Evolutionary conservation across 2,797 vertebrate species (phyloP).

Genomic region (Anomalospiza imberbis): DNA sequence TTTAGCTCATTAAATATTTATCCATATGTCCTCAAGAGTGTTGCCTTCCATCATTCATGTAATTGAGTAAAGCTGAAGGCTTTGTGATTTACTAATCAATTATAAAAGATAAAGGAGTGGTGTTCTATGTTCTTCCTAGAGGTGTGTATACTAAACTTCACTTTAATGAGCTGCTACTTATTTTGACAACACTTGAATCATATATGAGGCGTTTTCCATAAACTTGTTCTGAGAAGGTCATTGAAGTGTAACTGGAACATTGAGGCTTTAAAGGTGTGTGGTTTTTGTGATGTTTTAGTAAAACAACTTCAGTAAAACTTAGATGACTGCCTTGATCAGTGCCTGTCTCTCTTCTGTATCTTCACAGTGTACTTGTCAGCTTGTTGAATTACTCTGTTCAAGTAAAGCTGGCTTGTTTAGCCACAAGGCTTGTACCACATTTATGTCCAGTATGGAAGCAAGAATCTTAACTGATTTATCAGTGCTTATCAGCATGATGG

Average conservation of each 20-base stretch:
- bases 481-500: neutral
- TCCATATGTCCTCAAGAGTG: neutral
- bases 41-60: neutral
- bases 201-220: neutral
- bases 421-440: neutral
- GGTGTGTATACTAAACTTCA: neutral
- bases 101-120: neutral
- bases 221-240: neutral
- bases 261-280: neutral
- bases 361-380: neutral
- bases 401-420: neutral
- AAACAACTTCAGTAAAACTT: neutral
- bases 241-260: neutral
- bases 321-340: neutral
- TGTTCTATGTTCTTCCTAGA: neutral
- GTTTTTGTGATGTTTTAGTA: neutral
- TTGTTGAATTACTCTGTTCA: neutral
- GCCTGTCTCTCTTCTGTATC: neutral
- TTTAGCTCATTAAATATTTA: neutral
- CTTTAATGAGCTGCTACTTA: neutral
- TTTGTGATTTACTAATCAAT: neutral
- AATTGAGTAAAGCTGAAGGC: neutral
- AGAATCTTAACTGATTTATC: neutral
- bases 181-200: neutral
- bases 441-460: neutral